phyloP scores from a whole-genome alignment of 2,888 invertebrate species.

The Bombylius major region DNA sequence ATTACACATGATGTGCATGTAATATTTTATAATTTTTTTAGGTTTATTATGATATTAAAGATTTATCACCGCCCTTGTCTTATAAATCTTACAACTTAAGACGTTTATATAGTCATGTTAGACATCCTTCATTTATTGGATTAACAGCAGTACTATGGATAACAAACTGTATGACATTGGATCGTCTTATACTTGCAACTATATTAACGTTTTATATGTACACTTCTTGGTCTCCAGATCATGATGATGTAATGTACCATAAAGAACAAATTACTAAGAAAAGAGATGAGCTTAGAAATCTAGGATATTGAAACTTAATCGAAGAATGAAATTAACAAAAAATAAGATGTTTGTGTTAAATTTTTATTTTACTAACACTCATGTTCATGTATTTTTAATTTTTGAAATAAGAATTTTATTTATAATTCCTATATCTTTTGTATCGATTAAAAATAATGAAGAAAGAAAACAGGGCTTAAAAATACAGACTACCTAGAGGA shows the following conservation, averaged over 20 bases:
- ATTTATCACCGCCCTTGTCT: conserved; percentile 39
- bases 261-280: conserved; percentile 39
- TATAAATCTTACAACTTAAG: conserved; percentile 43
- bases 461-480: too few relatives aligned
- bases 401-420: too few relatives aligned
- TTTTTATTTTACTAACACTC: neutral
- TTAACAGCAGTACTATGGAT: conserved; percentile 45
- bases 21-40: conserved; percentile 11
- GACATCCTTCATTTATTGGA: conserved; percentile 50
- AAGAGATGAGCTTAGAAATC: conserved; percentile 31
- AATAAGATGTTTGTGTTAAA: neutral
- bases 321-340: neutral
- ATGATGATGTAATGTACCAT: conserved; percentile 44
- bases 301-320: conserved; percentile 9
- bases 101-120: conserved; percentile 43
- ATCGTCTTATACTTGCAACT: conserved; percentile 41
- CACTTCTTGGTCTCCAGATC: conserved; percentile 46
- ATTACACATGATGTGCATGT: neutral
- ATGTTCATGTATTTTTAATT: neutral
- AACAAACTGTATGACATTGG: conserved; percentile 49
- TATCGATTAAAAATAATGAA: too few relatives aligned
- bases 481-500: too few relatives aligned
- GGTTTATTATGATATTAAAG: conserved; percentile 44
- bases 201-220: conserved; percentile 46
- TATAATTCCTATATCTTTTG: too few relatives aligned